phyloP scores from a whole-genome alignment of 2,113 vertebrate species.

The Rhinopomastus cyanomelas region DNA sequence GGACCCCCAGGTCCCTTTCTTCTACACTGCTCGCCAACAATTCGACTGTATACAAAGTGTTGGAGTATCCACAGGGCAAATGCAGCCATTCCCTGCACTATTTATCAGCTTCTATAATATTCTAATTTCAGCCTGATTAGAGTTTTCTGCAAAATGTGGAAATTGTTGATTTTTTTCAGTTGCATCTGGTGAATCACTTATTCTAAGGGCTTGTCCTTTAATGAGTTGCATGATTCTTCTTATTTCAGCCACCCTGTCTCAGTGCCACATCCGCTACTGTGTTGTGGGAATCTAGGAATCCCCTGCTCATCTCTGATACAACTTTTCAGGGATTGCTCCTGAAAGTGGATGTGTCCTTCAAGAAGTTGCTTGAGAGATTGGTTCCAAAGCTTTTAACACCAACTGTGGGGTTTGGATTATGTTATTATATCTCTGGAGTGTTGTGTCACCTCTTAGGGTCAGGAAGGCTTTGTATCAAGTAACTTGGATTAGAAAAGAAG shows the following conservation, averaged over 20 bases:
- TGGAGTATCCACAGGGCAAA: neutral
- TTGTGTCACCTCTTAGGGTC: neutral
- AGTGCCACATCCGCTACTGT: neutral
- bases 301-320: neutral
- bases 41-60: neutral
- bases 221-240: neutral
- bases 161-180: neutral
- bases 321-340: neutral
- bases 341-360: neutral
- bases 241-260: neutral
- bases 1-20: too few relatives aligned
- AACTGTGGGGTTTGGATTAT: neutral
- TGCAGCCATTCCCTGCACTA: neutral
- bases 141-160: neutral
- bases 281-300: neutral
- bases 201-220: neutral
- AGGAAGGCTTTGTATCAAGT: neutral
- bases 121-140: neutral
- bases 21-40: too few relatives aligned
- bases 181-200: neutral
- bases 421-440: neutral
- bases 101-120: neutral
- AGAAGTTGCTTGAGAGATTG: neutral
- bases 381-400: neutral
- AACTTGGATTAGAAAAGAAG: neutral